These are phyloP conservation scores for Argyra leucocephala DNA, from an alignment of 2,888 invertebrate species.

Conservation along the genomic window DNA sequence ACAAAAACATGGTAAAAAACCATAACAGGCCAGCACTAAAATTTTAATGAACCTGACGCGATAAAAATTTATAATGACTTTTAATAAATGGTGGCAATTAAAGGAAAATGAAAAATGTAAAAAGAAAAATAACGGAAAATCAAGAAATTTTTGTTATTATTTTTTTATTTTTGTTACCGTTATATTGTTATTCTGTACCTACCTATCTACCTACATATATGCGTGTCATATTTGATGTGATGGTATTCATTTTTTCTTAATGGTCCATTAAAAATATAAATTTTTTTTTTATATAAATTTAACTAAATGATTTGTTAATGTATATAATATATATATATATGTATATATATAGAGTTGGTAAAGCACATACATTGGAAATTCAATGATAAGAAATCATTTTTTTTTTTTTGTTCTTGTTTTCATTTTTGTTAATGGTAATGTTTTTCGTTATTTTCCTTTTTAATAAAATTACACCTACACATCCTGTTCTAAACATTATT, in stretches of 20 bases:
- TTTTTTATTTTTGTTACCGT: background rate
- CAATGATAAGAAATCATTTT: background rate
- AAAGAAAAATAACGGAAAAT: background rate
- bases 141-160: background rate
- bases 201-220: too few relatives aligned
- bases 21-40: background rate
- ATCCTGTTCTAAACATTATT: too few relatives aligned
- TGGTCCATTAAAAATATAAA: background rate
- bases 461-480: too few relatives aligned
- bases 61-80: slow-evolving; percentile 10
- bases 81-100: slow-evolving; percentile 7
- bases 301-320: background rate
- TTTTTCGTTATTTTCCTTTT: background rate
- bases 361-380: too few relatives aligned
- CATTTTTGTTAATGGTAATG: background rate
- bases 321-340: too few relatives aligned
- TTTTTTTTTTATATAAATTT: background rate
- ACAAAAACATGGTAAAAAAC: background rate
- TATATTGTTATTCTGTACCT: background rate
- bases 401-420: background rate
- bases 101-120: background rate
- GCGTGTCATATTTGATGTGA: background rate
- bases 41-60: slow-evolving; percentile 7
- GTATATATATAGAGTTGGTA: background rate
- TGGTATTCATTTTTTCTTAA: background rate